Evolutionary conservation across 2,113 vertebrate species (phyloP).

Genomic region (Macaca mulatta): DNA sequence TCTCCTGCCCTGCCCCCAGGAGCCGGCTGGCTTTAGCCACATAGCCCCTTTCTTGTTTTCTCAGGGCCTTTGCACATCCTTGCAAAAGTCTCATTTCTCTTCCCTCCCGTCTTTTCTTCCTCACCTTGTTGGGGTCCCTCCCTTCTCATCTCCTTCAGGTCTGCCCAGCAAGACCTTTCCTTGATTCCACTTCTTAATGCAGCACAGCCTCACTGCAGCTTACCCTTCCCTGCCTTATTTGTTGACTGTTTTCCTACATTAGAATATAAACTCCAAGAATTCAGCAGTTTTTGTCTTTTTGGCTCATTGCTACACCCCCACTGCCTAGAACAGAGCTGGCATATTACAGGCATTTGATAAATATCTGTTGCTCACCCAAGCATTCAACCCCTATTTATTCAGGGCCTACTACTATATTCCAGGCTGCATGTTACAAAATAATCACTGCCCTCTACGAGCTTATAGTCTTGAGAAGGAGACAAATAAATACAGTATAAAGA

Average conservation of each 20-base stretch:
- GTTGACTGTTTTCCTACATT: neutral
- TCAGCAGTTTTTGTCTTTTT: neutral
- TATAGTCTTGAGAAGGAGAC: neutral
- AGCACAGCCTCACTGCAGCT: neutral
- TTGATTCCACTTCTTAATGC: neutral
- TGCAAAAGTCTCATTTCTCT: neutral
- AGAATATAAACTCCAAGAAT: neutral
- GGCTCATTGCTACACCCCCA: neutral
- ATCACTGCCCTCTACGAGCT: neutral
- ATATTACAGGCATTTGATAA: neutral
- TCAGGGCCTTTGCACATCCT: neutral
- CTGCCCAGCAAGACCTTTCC: neutral
- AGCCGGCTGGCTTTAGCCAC: neutral
- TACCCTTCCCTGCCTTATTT: neutral
- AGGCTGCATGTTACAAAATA: neutral
- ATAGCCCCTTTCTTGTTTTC: neutral
- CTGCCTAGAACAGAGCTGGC: neutral
- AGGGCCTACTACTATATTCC: neutral
- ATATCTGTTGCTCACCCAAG: neutral
- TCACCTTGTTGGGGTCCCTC: neutral
- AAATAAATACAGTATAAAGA: neutral
- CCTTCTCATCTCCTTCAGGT: neutral
- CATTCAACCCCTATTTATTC: neutral
- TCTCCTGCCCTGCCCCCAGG: neutral
- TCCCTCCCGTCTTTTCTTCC: rapidly evolving